phyloP scores from a whole-genome alignment of 2,888 invertebrate species.

The Drosophila mimetica region DNA sequence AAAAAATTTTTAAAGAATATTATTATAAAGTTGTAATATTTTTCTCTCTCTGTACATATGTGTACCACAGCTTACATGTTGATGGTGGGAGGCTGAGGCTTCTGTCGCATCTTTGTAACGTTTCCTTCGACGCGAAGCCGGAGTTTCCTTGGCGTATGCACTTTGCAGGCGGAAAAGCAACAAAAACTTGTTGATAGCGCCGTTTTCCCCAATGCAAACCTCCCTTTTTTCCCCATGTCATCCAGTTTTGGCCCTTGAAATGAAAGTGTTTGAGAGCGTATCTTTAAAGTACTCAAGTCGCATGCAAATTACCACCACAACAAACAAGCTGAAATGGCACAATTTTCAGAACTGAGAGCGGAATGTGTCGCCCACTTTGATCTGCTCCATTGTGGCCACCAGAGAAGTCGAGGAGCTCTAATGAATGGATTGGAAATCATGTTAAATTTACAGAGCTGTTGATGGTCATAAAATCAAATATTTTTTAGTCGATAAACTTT shows the following conservation, averaged over 20 bases:
- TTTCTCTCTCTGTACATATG: constrained; percentile 34
- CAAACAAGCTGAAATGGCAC: not conserved
- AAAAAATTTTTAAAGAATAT: too few species aligned
- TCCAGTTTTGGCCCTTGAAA: not conserved
- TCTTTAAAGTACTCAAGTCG: constrained; percentile 41
- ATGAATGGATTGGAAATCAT: not conserved
- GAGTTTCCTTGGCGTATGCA: constrained; percentile 54
- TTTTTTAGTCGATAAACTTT: too few species aligned
- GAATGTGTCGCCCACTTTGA: constrained; percentile 6
- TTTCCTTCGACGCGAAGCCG: constrained; percentile 22
- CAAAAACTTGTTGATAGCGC: constrained; percentile 69
- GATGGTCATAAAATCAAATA: too few species aligned
- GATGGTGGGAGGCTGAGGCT: constrained; percentile 36
- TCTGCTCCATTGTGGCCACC: not conserved
- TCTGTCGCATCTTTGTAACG: constrained; percentile 47
- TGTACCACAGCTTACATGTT: constrained; percentile 57
- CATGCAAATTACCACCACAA: constrained; percentile 7
- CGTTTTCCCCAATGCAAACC: constrained; percentile 23
- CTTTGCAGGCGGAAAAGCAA: constrained; percentile 51
- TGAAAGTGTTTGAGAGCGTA: constrained; percentile 57
- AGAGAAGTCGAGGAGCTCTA: not conserved
- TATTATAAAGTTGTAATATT: too few species aligned
- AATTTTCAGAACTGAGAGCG: constrained; percentile 36
- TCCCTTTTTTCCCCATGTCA: not conserved
- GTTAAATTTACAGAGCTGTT: not conserved